A percentile compares a stretch with the other conserved stretches of the same genome.
Evolutionary conservation across 2,888 invertebrate species (phyloP).

Genomic region (Agrochola lychnidis): DNA sequence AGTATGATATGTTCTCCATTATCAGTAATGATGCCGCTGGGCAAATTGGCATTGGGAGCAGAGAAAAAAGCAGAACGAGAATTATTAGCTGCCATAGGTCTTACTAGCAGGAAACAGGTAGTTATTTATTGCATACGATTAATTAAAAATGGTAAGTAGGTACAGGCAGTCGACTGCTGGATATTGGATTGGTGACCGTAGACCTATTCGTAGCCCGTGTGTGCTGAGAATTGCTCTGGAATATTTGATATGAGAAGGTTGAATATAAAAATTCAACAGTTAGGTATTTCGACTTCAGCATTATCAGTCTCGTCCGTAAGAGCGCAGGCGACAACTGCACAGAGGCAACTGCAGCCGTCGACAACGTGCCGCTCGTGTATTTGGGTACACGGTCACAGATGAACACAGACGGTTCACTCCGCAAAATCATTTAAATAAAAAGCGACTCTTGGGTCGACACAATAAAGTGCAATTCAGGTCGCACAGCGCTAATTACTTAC

Average conservation of each 20-base stretch:
- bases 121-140: constrained; percentile 10
- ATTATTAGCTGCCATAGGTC: constrained; percentile 71
- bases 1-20: constrained; percentile 79
- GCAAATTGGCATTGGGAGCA: constrained; percentile 77
- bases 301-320: background rate
- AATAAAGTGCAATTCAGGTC: too few relatives aligned
- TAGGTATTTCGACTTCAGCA: background rate
- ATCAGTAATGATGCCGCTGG: constrained; percentile 78
- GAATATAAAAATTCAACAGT: background rate
- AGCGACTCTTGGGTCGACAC: too few relatives aligned
- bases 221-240: background rate
- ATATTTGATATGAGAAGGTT: too few relatives aligned
- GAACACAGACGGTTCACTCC: too few relatives aligned
- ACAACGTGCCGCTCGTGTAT: too few relatives aligned
- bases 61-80: constrained; percentile 57
- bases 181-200: background rate
- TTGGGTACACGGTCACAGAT: too few relatives aligned
- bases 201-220: background rate
- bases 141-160: background rate
- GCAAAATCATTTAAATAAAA: too few relatives aligned
- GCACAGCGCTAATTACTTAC: too few relatives aligned
- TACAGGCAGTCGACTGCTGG: background rate
- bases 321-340: too few relatives aligned
- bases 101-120: constrained; percentile 45
- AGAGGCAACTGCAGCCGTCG: too few relatives aligned